Base-by-base conservation (phyloP, 2,888 invertebrate genomes). In the Drosophila parthenogenetica region DNA sequence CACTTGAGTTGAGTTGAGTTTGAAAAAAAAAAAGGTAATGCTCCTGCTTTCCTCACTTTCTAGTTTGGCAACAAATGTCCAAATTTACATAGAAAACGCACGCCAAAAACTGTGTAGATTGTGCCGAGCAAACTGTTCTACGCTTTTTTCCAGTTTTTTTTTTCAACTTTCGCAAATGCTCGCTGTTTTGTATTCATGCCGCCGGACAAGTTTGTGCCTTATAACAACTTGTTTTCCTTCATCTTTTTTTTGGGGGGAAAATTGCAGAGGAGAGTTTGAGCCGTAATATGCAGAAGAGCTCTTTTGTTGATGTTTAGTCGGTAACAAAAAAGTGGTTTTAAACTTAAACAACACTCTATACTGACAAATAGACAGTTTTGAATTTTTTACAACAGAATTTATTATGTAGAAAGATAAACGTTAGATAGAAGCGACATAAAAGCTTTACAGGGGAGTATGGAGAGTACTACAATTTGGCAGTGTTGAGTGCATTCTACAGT, bases 121-220 rank as follows among this genome's bases (percentile, higher is more conserved):
- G 14, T 14, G 10, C 14, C 14, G 25, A 14, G 25, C 14, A 13
- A 40, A 40, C 42, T 17, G 42, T 17, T 54, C 13, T 54, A n/a
- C 29, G 29, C 8, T 29, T 29, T 1, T 29, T 8, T 29, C 8
- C 29, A 8, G 8, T 25, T 25, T 25, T 55, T 17, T 17, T 49
- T 32, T 17, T n/a, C 19, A 11, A 22, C 19, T 45, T 14, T 14
- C 14, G 14, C 19, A 11, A 43, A 35, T n/a, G 43, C 22, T 3
- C 22, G 14, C 45, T 57, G 55, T 45, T 57, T 57, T 45, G 55
- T 37, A 57, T 57, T 32, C 55, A 57, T 35, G 55, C 35, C 55
- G 35, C 7, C 32, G 13, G 45, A 19, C 32, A 49, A 35, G 11
- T 45, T 22, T 22, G 35, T 35, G 45, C 55, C 43, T 43, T 22